Percentiles rank a stretch among this genome's conserved stretches.
Evolutionary conservation across 2,113 vertebrate species (phyloP).

Genomic region (Eonycteris spelaea): DNA sequence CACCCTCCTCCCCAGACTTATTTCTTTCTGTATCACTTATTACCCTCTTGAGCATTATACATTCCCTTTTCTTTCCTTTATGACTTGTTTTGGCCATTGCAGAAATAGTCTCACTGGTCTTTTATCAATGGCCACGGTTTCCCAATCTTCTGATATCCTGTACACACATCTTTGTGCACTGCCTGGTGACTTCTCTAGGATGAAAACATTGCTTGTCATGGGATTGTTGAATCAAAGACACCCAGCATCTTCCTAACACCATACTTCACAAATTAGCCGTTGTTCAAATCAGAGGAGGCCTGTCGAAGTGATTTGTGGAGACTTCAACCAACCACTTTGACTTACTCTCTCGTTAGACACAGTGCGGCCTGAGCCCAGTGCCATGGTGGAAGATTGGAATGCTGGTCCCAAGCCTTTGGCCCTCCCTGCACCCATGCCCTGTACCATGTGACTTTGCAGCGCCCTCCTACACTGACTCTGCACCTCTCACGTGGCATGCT

Average conservation of each 20-base stretch:
- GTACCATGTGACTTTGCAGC: no score
- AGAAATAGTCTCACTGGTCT: not conserved
- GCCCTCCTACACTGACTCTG: not conserved
- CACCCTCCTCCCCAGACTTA: not conserved
- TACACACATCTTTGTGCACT: not conserved
- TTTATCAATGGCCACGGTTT: no score
- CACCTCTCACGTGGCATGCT: not conserved
- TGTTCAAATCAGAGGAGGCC: not conserved
- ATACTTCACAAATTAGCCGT: no score
- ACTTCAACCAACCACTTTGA: not conserved
- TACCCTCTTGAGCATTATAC: not conserved
- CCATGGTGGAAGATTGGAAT: rapidly evolving
- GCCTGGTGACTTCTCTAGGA: not conserved
- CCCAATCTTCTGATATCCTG: not conserved
- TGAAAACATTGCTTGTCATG: no score
- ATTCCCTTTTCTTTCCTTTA: no score
- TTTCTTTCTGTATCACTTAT: not conserved
- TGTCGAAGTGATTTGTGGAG: no score
- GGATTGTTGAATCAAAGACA: not conserved
- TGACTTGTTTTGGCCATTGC: not conserved
- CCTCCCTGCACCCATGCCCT: rapidly evolving
- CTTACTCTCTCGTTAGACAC: not conserved
- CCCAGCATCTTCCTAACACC: no score
- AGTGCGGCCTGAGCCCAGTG: not conserved
- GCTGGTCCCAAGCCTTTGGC: not conserved